Evolutionary conservation across 2,113 vertebrate species (phyloP).

Genomic region (Scytalopus superciliaris): DNA sequence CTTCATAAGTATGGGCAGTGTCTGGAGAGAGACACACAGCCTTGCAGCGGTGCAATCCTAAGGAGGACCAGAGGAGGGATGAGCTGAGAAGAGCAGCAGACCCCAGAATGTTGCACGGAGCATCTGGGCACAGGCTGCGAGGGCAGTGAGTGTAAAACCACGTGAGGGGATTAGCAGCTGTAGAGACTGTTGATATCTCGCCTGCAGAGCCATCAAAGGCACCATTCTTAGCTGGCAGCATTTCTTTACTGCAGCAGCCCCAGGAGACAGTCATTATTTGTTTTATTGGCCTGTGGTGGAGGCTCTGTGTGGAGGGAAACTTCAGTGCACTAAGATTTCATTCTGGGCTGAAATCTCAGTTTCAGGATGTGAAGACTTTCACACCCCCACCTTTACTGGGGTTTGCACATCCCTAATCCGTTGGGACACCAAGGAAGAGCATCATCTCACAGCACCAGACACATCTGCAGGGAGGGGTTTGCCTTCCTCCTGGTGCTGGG

Average conservation of each 20-base stretch:
- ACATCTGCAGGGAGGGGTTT: neutral
- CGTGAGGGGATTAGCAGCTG: neutral
- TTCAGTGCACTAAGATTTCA: neutral
- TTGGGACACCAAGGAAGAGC: neutral
- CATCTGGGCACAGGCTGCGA: neutral
- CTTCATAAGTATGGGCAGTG: neutral
- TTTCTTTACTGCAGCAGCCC: neutral
- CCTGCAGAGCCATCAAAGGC: slow-evolving; percentile 21
- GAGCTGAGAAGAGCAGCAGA: neutral
- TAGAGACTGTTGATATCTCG: neutral
- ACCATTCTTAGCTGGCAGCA: neutral
- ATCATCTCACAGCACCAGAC: neutral
- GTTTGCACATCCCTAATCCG: neutral
- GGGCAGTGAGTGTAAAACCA: neutral
- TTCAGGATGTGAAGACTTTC: neutral
- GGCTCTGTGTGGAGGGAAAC: neutral
- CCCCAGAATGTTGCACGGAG: fast-evolving
- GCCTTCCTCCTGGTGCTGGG: neutral
- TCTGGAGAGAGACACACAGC: neutral
- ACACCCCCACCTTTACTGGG: neutral
- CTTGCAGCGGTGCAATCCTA: neutral
- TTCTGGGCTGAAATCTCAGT: neutral
- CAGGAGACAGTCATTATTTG: slow-evolving; percentile 20
- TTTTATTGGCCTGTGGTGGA: slow-evolving; percentile 3
- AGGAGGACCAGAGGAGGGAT: neutral